Percentiles rank a stretch among this genome's conserved stretches.
Conservation (phyloP, 2,797 vertebrate species). For the Coilia nasus region DNA sequence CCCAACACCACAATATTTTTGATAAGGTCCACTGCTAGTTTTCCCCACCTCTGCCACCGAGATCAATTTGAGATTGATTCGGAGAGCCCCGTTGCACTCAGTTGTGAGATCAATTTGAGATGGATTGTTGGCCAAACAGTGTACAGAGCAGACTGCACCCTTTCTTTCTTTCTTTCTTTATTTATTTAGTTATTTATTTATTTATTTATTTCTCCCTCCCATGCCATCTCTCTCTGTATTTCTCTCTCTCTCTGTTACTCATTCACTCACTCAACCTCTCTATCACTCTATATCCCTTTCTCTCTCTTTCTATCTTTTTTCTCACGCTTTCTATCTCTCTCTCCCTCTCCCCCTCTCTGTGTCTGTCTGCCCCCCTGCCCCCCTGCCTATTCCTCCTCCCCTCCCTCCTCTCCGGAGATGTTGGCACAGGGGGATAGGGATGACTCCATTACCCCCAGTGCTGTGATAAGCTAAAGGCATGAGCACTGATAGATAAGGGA, state of each 20-base stretch:
- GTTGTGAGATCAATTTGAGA: conserved; percentile 84
- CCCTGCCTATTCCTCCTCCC: neutral
- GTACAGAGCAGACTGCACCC: conserved; percentile 64
- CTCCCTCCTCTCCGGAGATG: neutral
- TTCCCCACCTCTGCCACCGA: conserved; percentile 82
- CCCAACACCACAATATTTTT: conserved; percentile 84
- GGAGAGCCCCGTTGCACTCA: conserved; percentile 79
- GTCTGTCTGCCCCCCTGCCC: neutral
- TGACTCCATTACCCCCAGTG: conserved; percentile 48
- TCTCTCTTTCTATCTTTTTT: neutral
- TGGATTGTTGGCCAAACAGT: conserved; percentile 80
- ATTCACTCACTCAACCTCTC: neutral
- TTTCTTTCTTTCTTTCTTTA: conserved; percentile 27
- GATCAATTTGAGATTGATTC: conserved; percentile 88
- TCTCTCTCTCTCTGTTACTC: conserved; percentile 45
- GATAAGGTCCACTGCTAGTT: conserved; percentile 84
- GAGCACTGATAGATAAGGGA: conserved; percentile 38
- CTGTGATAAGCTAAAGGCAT: conserved; percentile 38
- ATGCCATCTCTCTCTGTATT: neutral
- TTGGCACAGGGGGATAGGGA: conserved; percentile 35
- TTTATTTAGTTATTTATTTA: conserved; percentile 43
- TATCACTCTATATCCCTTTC: neutral
- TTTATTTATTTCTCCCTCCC: too few relatives aligned
- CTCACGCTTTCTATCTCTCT: neutral
- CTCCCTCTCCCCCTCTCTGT: neutral